These are phyloP conservation scores for Sinotaia quadrata DNA, from an alignment of 2,888 invertebrate genomes.

Conservation along the genomic window DNA sequence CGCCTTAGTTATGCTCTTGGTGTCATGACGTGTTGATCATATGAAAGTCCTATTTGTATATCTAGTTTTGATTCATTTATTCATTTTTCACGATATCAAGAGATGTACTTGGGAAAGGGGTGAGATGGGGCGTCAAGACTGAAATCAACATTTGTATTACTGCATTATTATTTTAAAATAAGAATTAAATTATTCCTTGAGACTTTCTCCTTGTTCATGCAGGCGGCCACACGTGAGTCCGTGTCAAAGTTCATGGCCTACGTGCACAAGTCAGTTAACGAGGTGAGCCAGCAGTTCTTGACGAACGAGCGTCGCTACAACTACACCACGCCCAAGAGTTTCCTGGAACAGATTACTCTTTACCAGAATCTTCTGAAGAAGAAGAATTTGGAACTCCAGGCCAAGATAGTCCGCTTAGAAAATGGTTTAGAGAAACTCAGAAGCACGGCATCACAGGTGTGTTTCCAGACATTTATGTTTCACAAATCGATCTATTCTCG, in stretches of 20 bases:
- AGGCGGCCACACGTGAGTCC: slow-evolving; percentile 84
- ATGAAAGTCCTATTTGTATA: no score
- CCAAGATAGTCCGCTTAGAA: slow-evolving; percentile 88
- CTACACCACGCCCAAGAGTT: slow-evolving; percentile 97
- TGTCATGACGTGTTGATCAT: no score
- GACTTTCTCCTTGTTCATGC: slow-evolving; percentile 56
- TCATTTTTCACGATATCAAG: no score
- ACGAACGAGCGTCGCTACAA: slow-evolving; percentile 94
- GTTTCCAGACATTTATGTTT: not conserved
- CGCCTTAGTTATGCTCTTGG: no score
- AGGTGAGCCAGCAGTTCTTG: slow-evolving; percentile 88
- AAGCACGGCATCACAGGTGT: slow-evolving; percentile 87
- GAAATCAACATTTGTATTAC: no score
- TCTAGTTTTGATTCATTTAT: no score
- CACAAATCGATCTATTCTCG: no score
- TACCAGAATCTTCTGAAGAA: slow-evolving; percentile 89
- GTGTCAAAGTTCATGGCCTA: slow-evolving; percentile 95
- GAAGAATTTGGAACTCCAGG: slow-evolving; percentile 88
- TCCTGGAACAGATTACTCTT: slow-evolving; percentile 93
- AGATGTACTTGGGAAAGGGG: no score
- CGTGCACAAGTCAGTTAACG: slow-evolving; percentile 93
- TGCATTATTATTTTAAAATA: no score
- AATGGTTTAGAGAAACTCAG: slow-evolving; percentile 93
- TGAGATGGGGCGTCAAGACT: no score
- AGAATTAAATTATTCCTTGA: no score